Conservation (phyloP, 37 sponge, comb jelly and placozoan species). For the Petrosia ficiformis region DNA sequence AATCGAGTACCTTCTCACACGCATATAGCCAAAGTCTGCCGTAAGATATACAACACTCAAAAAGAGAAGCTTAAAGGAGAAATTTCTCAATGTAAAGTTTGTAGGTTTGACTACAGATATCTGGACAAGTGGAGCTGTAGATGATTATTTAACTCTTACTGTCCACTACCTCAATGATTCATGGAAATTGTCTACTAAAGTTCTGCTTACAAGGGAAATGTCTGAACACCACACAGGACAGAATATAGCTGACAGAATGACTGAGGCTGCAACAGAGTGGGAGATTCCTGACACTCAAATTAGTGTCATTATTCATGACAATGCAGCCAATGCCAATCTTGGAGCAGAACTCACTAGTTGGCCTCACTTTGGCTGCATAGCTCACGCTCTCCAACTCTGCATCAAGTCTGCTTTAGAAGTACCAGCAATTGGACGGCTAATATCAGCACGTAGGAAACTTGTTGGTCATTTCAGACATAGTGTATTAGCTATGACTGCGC, state of each 20-base stretch:
- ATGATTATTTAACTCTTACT: not conserved
- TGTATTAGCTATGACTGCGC: constrained; percentile 10
- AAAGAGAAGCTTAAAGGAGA: not conserved
- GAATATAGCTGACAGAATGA: constrained; percentile 9
- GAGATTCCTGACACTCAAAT: not conserved
- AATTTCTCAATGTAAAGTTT: not conserved
- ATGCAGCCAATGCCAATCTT: not conserved
- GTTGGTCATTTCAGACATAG: constrained; percentile 38
- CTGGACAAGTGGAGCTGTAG: constrained; percentile 8
- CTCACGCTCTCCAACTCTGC: constrained; percentile 8
- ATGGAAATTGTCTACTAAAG: constrained; percentile 9
- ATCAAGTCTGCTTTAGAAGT: constrained; percentile 9
- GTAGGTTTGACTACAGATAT: constrained; percentile 20
- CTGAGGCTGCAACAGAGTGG: not conserved
- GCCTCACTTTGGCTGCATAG: constrained; percentile 5
- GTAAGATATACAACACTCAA: not conserved
- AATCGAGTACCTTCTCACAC: not conserved
- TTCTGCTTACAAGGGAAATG: constrained; percentile 4
- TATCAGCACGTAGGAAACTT: constrained; percentile 9
- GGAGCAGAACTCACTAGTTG: constrained; percentile 2
- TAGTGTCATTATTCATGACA: not conserved
- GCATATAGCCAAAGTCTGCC: not conserved
- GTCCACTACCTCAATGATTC: constrained; percentile 1
- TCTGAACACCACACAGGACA: constrained; percentile 13
- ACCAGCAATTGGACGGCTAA: constrained; percentile 1